A percentile compares a stretch with the other conserved stretches of the same genome.
Evolutionary conservation across 2,113 vertebrate genomes (phyloP).

Genomic region (Enhydra lutris): DNA sequence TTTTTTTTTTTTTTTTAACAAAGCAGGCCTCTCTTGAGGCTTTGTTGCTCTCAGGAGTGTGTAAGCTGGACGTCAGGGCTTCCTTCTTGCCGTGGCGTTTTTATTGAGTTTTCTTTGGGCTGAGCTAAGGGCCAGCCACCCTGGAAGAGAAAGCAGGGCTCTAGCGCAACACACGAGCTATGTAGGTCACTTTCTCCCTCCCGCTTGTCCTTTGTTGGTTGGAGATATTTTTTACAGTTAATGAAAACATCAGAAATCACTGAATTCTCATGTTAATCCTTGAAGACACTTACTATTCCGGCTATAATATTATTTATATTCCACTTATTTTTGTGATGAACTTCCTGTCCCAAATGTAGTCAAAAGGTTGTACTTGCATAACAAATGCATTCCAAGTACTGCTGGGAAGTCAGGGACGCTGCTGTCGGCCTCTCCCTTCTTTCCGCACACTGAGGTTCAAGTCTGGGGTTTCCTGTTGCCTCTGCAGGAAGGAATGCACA

Average conservation of each 20-base stretch:
- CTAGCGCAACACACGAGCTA: neutral
- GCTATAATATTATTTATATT: neutral
- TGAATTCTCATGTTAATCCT: slow-evolving; percentile 17
- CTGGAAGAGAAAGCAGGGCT: neutral
- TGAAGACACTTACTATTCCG: neutral
- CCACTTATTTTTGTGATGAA: neutral
- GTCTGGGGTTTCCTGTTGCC: neutral
- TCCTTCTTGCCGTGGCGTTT: neutral
- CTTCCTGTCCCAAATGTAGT: neutral
- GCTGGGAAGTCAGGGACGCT: neutral
- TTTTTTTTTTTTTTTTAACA: neutral
- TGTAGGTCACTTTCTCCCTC: neutral
- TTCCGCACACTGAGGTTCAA: neutral
- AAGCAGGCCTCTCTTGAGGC: neutral
- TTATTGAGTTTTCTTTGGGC: neutral
- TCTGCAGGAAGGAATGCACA: neutral
- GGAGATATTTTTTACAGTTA: neutral
- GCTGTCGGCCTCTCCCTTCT: neutral
- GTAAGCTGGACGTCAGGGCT: neutral
- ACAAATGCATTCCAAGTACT: neutral
- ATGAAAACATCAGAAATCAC: neutral
- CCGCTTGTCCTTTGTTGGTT: neutral
- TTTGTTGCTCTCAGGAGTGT: neutral
- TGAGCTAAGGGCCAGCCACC: neutral
- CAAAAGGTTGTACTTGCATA: neutral